Evolutionary conservation across 2,797 vertebrate genomes (phyloP).

Genomic region (Helarctos malayanus): DNA sequence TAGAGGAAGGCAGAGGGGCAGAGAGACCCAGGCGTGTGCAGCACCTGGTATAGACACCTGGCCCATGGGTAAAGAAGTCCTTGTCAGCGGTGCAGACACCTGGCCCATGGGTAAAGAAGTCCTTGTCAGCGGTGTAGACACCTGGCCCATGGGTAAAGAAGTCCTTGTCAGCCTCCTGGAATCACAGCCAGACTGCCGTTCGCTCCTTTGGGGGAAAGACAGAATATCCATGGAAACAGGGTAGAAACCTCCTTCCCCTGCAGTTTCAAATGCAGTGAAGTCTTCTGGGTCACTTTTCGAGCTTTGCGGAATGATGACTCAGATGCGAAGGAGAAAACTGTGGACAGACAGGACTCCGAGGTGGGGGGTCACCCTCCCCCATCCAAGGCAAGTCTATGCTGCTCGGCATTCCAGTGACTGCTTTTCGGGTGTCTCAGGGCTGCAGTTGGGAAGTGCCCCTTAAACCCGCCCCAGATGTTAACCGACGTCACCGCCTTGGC

Average conservation of each 20-base stretch:
- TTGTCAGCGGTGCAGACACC: not conserved
- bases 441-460: not conserved
- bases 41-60: not conserved
- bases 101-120: too few species aligned
- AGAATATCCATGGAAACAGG: not conserved
- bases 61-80: not conserved
- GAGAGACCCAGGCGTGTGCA: fast-evolving
- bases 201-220: not conserved
- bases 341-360: not conserved
- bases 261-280: not conserved
- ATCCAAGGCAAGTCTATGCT: not conserved
- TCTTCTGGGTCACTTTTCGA: not conserved
- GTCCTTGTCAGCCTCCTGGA: not conserved
- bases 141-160: not conserved
- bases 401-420: not conserved
- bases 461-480: not conserved
- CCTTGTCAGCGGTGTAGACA: not conserved
- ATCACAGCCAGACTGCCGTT: not conserved
- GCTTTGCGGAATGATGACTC: not conserved
- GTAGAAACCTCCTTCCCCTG: not conserved
- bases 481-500: not conserved
- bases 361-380: not conserved
- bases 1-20: not conserved
- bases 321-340: not conserved
- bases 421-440: not conserved